A percentile compares a stretch with the other conserved stretches of the same genome.
These are phyloP conservation scores for Pontoporia blainvillei DNA, from an alignment of 2,113 vertebrate species.

Conservation along the genomic window DNA sequence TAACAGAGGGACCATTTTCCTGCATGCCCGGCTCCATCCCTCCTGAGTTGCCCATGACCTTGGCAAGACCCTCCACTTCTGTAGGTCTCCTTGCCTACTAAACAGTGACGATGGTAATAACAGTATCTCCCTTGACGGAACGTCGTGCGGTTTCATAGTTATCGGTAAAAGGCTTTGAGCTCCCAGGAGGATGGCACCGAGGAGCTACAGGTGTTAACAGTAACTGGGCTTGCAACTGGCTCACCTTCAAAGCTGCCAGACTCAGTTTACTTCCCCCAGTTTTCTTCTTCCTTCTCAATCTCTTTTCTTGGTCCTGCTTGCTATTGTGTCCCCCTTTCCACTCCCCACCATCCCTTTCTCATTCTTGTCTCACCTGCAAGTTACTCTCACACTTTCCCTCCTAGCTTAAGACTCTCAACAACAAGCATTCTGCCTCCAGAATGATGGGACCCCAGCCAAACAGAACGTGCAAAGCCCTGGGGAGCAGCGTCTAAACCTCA, in stretches of 20 bases:
- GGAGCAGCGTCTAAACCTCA: background rate
- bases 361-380: background rate
- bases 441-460: background rate
- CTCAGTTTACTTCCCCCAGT: background rate
- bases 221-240: background rate
- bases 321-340: background rate
- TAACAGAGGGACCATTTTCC: rapidly evolving
- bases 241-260: constrained; percentile 23
- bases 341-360: background rate
- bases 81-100: background rate
- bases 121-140: background rate
- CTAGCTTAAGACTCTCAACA: background rate
- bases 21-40: rapidly evolving
- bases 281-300: background rate
- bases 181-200: background rate
- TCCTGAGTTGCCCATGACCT: background rate
- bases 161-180: constrained; percentile 2
- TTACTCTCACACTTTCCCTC: background rate
- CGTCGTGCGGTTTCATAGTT: background rate
- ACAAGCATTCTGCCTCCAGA: background rate
- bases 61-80: background rate
- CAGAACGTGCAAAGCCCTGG: background rate
- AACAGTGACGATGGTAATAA: background rate
- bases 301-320: background rate
- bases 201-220: constrained; percentile 4